Percentiles rank a stretch among this genome's conserved stretches.
Evolutionary conservation across 2,113 vertebrate genomes (phyloP).

Genomic region (Oryzias melastigma): DNA sequence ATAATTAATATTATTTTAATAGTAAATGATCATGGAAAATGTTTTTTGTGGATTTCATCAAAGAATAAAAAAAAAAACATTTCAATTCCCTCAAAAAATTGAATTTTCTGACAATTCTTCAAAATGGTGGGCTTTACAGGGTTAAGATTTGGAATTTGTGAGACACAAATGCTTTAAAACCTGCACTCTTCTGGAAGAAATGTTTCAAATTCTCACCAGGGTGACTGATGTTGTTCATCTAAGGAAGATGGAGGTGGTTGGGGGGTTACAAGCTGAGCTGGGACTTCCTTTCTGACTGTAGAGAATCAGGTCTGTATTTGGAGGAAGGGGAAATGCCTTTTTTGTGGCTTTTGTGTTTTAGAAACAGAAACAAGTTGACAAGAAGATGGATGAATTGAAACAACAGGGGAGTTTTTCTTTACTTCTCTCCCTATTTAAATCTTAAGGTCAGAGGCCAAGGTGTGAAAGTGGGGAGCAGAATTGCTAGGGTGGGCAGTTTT

Average conservation of each 20-base stretch:
- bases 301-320: conserved; percentile 12
- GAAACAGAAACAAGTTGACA: conserved; percentile 10
- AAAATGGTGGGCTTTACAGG: too few species aligned
- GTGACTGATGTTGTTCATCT: not conserved
- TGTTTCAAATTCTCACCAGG: too few species aligned
- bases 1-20: too few species aligned
- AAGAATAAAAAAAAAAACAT: not conserved
- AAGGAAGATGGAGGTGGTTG: conserved; percentile 11
- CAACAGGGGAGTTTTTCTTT: conserved; percentile 10
- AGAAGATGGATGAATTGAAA: not conserved
- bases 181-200: too few species aligned
- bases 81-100: not conserved
- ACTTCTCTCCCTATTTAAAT: not conserved
- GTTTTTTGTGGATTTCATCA: not conserved
- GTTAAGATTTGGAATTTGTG: too few species aligned
- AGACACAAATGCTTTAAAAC: too few species aligned
- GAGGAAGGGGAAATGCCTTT: conserved; percentile 5
- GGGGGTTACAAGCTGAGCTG: conserved; percentile 1
- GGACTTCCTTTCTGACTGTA: not conserved
- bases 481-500: not conserved
- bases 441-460: not conserved
- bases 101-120: not conserved
- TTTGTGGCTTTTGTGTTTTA: not conserved
- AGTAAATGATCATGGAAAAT: not conserved
- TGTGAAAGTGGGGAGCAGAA: not conserved